phyloP scores from a whole-genome alignment of 2,113 vertebrate species.

The Psittacus erithacus region DNA sequence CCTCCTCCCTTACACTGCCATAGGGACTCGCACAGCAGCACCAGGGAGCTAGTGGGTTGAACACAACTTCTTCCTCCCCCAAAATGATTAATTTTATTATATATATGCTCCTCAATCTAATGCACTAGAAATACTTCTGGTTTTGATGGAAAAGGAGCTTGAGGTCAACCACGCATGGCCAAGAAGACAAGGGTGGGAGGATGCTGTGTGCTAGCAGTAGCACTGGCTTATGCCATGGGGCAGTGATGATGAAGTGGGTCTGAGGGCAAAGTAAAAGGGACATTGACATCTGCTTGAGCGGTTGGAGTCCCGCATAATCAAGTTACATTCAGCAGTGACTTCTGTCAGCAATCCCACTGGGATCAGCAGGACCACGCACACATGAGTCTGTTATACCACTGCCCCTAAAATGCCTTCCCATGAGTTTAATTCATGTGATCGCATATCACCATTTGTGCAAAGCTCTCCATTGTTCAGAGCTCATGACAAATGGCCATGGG shows the following conservation, averaged over 20 bases:
- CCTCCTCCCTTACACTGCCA: not conserved
- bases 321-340: not conserved
- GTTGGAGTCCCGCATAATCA: not conserved
- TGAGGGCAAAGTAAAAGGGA: not conserved
- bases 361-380: rapidly evolving
- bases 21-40: rapidly evolving
- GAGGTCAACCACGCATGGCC: rapidly evolving
- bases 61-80: not conserved
- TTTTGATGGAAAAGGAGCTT: not conserved
- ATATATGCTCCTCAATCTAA: not conserved
- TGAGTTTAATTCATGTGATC: rapidly evolving
- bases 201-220: not conserved
- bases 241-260: not conserved
- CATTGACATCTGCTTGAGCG: rapidly evolving
- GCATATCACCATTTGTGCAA: not conserved
- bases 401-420: rapidly evolving
- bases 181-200: not conserved
- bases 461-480: rapidly evolving
- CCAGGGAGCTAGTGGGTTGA: not conserved
- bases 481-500: not conserved
- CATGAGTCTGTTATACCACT: rapidly evolving
- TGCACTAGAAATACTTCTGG: not conserved
- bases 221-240: not conserved
- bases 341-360: not conserved
- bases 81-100: not conserved